These are phyloP conservation scores for Rhinogobio ventralis DNA, from an alignment of 2,797 vertebrate genomes.

Conservation along the genomic window DNA sequence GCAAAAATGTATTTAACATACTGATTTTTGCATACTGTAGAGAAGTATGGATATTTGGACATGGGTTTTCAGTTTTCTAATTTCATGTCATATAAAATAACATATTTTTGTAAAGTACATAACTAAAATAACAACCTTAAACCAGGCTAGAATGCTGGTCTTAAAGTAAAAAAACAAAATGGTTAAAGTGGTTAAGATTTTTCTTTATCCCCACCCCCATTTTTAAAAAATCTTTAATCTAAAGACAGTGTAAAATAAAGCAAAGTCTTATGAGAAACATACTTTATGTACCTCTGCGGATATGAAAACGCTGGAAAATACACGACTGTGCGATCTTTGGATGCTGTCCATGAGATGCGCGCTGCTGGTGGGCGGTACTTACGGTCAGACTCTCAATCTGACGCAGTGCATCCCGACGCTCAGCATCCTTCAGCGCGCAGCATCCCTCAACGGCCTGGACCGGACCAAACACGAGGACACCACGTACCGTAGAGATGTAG, in stretches of 20 bases:
- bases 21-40: not conserved
- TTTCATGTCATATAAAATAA: not conserved
- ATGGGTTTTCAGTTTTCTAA: not conserved
- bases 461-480: constrained; percentile 1
- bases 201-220: too few species aligned
- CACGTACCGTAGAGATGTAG: constrained; percentile 34
- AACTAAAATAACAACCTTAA: not conserved
- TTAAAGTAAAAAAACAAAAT: not conserved
- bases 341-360: constrained; percentile 24
- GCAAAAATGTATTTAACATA: not conserved
- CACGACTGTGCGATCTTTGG: not conserved
- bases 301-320: not conserved
- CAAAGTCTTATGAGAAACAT: not conserved
- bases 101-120: not conserved
- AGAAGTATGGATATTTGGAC: not conserved
- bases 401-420: constrained; percentile 49
- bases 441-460: constrained; percentile 40
- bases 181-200: too few species aligned
- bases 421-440: constrained; percentile 44
- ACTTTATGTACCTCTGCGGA: not conserved
- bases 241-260: constrained; percentile 12
- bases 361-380: constrained; percentile 52
- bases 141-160: not conserved
- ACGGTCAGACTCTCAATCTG: constrained; percentile 3
- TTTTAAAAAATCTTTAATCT: not conserved